Evolutionary conservation across 2,888 invertebrate species (phyloP).

Genomic region (Sussaba pulchella): DNA sequence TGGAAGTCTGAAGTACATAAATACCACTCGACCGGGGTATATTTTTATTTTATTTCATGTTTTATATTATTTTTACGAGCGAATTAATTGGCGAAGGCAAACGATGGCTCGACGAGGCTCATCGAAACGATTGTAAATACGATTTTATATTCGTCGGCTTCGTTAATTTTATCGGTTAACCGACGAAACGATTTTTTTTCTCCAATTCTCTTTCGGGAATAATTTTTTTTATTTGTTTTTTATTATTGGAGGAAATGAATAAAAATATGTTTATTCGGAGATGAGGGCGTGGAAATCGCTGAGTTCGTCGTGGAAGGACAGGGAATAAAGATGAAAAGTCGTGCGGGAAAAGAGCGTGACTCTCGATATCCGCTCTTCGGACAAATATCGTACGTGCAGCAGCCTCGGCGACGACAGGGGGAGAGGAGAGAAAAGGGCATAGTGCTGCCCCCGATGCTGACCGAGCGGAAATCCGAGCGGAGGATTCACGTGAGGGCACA

Average conservation of each 20-base stretch:
- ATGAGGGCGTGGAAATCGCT: neutral
- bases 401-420: neutral
- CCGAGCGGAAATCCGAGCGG: slow-evolving; percentile 10
- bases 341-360: slow-evolving; percentile 35
- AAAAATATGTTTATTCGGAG: slow-evolving; percentile 10
- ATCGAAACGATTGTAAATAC: slow-evolving; percentile 7
- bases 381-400: slow-evolving; percentile 22
- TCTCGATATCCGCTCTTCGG: slow-evolving; percentile 51
- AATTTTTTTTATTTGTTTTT: neutral
- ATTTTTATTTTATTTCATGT: too few relatives aligned
- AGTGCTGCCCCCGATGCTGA: slow-evolving; percentile 6
- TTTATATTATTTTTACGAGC: slow-evolving; percentile 8
- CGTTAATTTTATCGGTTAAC: slow-evolving; percentile 2
- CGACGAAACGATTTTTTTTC: neutral
- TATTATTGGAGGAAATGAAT: neutral
- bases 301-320: neutral
- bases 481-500: slow-evolving; percentile 34
- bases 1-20: neutral
- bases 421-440: neutral
- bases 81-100: slow-evolving; percentile 28
- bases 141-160: slow-evolving; percentile 6
- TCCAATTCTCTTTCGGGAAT: neutral
- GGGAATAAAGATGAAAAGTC: slow-evolving; percentile 21
- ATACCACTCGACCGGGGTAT: slow-evolving; percentile 1
- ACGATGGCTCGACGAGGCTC: neutral